Percentiles rank a stretch among this genome's conserved stretches.
phyloP scores from a whole-genome alignment of 1,140 invertebrate species.

The Eupeodes corollae region DNA sequence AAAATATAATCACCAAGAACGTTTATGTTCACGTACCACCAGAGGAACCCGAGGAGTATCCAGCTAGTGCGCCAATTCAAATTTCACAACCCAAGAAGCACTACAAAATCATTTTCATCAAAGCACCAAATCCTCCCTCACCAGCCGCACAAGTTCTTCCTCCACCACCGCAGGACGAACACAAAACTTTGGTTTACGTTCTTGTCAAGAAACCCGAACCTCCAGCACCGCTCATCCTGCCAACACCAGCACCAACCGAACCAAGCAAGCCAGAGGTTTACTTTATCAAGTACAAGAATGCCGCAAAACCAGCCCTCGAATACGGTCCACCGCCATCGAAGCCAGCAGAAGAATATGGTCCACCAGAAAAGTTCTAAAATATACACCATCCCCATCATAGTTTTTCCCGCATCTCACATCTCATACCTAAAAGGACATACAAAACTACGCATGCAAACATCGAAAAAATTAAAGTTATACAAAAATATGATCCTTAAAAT shows the following conservation, averaged over 20 bases:
- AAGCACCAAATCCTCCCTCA: constrained; percentile 63
- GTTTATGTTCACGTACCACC: constrained; percentile 66
- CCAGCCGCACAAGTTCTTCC: constrained; percentile 45
- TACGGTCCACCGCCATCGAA: constrained; percentile 24
- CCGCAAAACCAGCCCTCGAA: constrained; percentile 21
- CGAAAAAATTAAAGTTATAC: too few species aligned
- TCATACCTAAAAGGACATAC: too few species aligned
- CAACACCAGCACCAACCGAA: constrained; percentile 39
- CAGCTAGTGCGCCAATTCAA: constrained; percentile 23
- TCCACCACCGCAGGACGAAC: constrained; percentile 53
- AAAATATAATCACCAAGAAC: constrained; percentile 53
- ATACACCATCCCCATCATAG: too few species aligned
- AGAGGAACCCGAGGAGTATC: constrained; percentile 46
- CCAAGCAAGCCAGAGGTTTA: constrained; percentile 48
- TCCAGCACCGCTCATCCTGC: constrained; percentile 33
- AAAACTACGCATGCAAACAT: too few species aligned
- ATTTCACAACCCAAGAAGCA: constrained; percentile 54
- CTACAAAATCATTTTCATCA: constrained; percentile 81
- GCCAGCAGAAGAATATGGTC: constrained; percentile 28
- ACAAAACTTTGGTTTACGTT: constrained; percentile 78
- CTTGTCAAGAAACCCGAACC: constrained; percentile 63
- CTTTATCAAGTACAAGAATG: constrained; percentile 46
- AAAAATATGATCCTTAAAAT: too few species aligned
- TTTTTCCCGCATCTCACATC: too few species aligned
- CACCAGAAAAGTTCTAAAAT: constrained; percentile 9